Evolutionary conservation across 2,113 vertebrate species (phyloP), one percentile per base, ranked within the genome.

Genomic region (Podilymbus podiceps): DNA sequence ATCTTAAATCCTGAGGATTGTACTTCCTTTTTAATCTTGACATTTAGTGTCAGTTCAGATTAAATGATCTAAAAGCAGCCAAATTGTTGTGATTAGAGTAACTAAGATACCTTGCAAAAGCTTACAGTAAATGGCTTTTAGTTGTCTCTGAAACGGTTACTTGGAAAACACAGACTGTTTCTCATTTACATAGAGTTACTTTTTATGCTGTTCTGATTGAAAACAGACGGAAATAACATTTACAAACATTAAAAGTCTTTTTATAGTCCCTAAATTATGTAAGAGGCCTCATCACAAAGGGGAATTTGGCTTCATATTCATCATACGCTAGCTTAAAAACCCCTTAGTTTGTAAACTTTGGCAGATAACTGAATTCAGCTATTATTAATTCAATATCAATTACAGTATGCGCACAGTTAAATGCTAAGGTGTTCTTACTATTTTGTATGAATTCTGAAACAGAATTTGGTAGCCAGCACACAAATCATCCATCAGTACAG

Each of bases 1-100:
- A 91, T 82, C 78, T 85, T 88, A 76, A 93, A 93, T 80, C 93
- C 81, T 31, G 30, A 96, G 81, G 89, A 95, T 35, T 80, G 73
- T 49, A 81, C 68, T 90, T 78, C 16, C 59, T 44, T 92, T 92
- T 84, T 90, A 85, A 91, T 96, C 90, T 82, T 85, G 58, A 62
- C 88, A 83, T 2, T 88, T 80, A 46, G 19, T 84, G 94, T 73
- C 79, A 88, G 56, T 76, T 92, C 89, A 90, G 68, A 95, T 80
- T 87, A 95, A 64, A 87, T 46, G 22, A 71, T 75, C 33, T 67
- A 74, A 87, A 93, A 92, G 68, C 88, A 46, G 46, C 31, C 49
- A 53, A 75, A 86, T 27, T 87, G 46, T 38, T 83, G 73, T 73
- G 94, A 81, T 74, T 75, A 84, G 35, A 83, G 60, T 73, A 81